phyloP scores from a whole-genome alignment of 2,888 invertebrate genomes.

The Hirtodrosophila trivittata region DNA sequence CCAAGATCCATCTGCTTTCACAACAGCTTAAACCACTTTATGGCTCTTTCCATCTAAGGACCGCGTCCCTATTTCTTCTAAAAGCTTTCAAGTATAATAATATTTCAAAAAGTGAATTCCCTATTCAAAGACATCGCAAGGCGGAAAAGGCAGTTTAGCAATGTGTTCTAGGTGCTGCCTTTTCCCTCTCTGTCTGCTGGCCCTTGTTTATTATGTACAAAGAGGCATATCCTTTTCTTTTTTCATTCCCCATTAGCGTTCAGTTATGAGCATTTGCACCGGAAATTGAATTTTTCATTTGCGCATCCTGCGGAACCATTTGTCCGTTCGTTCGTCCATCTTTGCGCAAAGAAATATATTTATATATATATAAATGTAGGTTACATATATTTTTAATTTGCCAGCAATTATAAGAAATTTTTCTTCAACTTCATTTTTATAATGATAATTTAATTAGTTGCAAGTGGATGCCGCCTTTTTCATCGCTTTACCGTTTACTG shows the following conservation, averaged over 20 bases:
- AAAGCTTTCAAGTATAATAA: too few relatives aligned
- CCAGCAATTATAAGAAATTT: slow-evolving; percentile 68
- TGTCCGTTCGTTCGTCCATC: slow-evolving; percentile 14
- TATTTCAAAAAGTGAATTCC: too few relatives aligned
- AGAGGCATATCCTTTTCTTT: slow-evolving; percentile 18
- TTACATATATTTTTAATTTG: slow-evolving; percentile 55
- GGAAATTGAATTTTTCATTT: slow-evolving; percentile 71
- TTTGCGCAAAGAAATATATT: slow-evolving; percentile 4
- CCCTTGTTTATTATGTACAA: slow-evolving; percentile 26
- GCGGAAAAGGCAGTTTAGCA: too few relatives aligned
- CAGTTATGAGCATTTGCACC: slow-evolving; percentile 23
- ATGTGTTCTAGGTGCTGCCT: too few relatives aligned
- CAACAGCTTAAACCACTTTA: too few relatives aligned
- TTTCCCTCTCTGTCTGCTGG: too few relatives aligned
- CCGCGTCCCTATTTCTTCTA: too few relatives aligned
- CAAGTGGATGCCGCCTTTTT: slow-evolving; percentile 58
- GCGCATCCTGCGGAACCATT: slow-evolving; percentile 26
- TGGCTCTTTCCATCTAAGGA: too few relatives aligned
- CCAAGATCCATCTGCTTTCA: too few relatives aligned
- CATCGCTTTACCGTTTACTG: slow-evolving; percentile 30
- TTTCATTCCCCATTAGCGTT: slow-evolving; percentile 17
- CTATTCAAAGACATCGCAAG: too few relatives aligned
- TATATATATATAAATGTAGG: too few relatives aligned
- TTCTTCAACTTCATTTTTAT: slow-evolving; percentile 45
- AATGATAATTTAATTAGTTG: slow-evolving; percentile 79